Conservation (phyloP, 2,113 vertebrate species). For the Notothenia coriiceps region DNA sequence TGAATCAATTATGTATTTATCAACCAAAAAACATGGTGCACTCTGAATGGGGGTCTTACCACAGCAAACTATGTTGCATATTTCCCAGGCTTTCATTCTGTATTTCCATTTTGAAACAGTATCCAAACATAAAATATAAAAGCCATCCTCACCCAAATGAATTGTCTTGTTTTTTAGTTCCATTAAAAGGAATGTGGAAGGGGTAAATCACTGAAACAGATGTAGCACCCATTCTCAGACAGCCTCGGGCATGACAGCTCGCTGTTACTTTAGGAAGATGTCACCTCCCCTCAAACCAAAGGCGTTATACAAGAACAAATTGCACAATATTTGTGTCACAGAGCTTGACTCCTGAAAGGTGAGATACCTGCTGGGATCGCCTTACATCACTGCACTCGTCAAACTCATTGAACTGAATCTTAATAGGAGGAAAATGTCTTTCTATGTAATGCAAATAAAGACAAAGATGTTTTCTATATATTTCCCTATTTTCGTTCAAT, state of each 20-base stretch:
- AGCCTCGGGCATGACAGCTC: slow-evolving; percentile 59
- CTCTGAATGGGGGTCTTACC: too few species aligned
- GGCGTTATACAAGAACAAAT: slow-evolving; percentile 35
- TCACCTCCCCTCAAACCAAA: slow-evolving; percentile 66
- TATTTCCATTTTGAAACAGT: background rate
- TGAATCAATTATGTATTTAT: background rate
- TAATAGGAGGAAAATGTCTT: background rate
- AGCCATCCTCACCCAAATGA: background rate
- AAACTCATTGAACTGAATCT: slow-evolving; percentile 11
- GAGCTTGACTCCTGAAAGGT: slow-evolving; percentile 40
- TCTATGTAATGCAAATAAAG: slow-evolving; percentile 20
- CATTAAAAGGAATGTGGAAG: slow-evolving; percentile 2
- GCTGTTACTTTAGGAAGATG: slow-evolving; percentile 55
- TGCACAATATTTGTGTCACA: slow-evolving; percentile 58
- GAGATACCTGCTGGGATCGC: slow-evolving; percentile 53
- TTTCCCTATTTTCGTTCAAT: slow-evolving; percentile 24
- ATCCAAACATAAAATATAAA: background rate
- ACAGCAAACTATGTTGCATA: too few species aligned
- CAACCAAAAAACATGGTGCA: background rate
- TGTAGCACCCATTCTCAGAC: slow-evolving; percentile 35
- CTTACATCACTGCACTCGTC: slow-evolving; percentile 10
- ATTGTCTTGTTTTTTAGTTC: background rate
- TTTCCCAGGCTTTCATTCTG: background rate
- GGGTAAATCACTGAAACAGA: slow-evolving; percentile 20
- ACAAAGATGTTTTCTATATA: background rate